Base-by-base conservation (phyloP, 2,888 invertebrate species). In the Orthosia incerta region DNA sequence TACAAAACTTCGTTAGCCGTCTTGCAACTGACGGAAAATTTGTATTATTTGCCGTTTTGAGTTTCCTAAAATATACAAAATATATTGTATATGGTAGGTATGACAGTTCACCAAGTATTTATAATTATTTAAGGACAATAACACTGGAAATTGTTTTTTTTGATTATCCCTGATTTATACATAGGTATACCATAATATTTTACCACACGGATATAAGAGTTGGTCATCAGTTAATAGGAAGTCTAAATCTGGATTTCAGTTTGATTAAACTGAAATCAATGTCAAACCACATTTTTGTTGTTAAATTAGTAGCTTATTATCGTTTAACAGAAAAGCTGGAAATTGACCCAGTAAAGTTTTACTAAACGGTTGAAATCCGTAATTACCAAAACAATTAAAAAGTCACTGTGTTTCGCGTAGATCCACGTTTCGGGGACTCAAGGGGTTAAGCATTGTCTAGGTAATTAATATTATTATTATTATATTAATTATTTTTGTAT, bases 1-100 rank as follows among this genome's bases (percentile, higher is more conserved):
- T 50, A 81, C 67, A 55, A 65, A 83, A 71, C 64, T 46, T 65
- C 50, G 50, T 67, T 78, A 70, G 61, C 46, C 26, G 53, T 83
- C 64, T 83, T 71, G 39, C 16, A 59, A 50, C 64, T 55, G 57
- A 63, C 65, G 80, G 84, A 83, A 83, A 79, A 81, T 63, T 53
- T 13, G 9, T n/a, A 48, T 50, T 57, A 51, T 79, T 73, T 56
- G 39, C 18, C 9, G 23, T 61, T 72, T 66, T 48, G 46, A 63
- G 26, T 73, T 59, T 48, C 45, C 63, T 31, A 48, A 70, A 67
- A 60, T 79, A 70, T 64, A 39, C n/a, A n/a, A n/a, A n/a, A n/a
- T n/a, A n/a, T n/a, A 45, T 50, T 50, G 26, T 15, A 9, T 39
- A 39, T 48, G 13, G 11, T 59, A 53, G 16, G 18, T 20, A 61